Conservation (phyloP, 2,797 vertebrate genomes). For the Phyllotis vaccarum region DNA sequence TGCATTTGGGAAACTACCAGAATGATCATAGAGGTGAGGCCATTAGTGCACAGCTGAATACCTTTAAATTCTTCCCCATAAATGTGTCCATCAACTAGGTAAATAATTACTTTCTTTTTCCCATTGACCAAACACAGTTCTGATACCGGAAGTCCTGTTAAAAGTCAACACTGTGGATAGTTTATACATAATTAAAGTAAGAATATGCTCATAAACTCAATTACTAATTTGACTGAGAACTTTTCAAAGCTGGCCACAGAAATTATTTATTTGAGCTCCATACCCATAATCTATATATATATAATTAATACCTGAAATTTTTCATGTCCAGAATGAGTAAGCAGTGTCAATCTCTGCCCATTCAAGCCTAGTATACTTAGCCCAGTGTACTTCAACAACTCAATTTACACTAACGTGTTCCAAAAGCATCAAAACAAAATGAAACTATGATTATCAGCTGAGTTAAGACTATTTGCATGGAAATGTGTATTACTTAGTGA, state of each 20-base stretch:
- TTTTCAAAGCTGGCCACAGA: conserved; percentile 21
- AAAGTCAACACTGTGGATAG: conserved; percentile 3
- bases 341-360: background rate
- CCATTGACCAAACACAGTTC: conserved; percentile 48
- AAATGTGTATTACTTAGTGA: background rate
- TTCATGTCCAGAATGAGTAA: background rate
- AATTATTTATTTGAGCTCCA: conserved; percentile 59
- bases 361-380: conserved; percentile 7
- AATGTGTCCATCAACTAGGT: background rate
- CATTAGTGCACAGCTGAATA: background rate
- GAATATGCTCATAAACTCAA: background rate
- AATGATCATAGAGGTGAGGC: background rate
- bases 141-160: background rate
- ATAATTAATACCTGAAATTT: conserved; percentile 49
- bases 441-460: background rate
- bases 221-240: background rate
- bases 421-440: conserved; percentile 3
- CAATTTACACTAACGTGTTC: conserved; percentile 46
- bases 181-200: conserved; percentile 46
- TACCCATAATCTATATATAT: background rate
- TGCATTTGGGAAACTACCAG: background rate
- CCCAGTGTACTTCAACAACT: conserved; percentile 63
- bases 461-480: background rate
- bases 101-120: conserved; percentile 31
- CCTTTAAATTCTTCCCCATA: conserved; percentile 14